Conservation (phyloP, 2,797 vertebrate species). For the Sphenodon punctatus region DNA sequence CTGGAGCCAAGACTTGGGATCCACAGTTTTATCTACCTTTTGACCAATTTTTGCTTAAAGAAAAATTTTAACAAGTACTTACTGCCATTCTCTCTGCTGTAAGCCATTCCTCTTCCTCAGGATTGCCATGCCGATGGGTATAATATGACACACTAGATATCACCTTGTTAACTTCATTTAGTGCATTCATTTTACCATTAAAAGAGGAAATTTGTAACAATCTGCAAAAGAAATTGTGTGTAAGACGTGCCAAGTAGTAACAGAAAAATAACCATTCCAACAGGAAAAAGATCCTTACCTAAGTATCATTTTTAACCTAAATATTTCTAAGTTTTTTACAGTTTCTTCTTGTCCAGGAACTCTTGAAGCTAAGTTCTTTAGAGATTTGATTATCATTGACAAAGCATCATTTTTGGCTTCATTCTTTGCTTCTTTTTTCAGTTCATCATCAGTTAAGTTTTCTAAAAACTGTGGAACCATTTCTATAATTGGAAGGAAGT, state of each 20-base stretch:
- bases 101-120: conserved; percentile 98
- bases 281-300: conserved; percentile 82
- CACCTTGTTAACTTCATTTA: conserved; percentile 99
- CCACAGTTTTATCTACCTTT: too few relatives aligned
- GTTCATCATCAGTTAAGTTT: conserved; percentile 98
- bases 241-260: conserved; percentile 17
- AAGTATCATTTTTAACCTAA: conserved; percentile 99
- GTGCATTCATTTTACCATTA: conserved; percentile 99
- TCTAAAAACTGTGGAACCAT: conserved; percentile 99
- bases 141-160: conserved; percentile 99
- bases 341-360: conserved; percentile 99
- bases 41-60: neutral
- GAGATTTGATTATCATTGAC: conserved; percentile 99
- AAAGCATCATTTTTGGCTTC: conserved; percentile 99
- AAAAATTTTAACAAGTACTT: conserved; percentile 66
- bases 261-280: neutral
- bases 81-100: conserved; percentile 99
- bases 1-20: too few relatives aligned
- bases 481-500: conserved; percentile 99
- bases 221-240: conserved; percentile 74
- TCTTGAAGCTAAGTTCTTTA: conserved; percentile 98
- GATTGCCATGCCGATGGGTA: conserved; percentile 96
- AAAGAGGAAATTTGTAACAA: conserved; percentile 99
- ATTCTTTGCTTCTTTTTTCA: conserved; percentile 99
- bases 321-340: conserved; percentile 99